Base-by-base conservation (phyloP, 2,797 vertebrate genomes). In the Argyrosomus regius region DNA sequence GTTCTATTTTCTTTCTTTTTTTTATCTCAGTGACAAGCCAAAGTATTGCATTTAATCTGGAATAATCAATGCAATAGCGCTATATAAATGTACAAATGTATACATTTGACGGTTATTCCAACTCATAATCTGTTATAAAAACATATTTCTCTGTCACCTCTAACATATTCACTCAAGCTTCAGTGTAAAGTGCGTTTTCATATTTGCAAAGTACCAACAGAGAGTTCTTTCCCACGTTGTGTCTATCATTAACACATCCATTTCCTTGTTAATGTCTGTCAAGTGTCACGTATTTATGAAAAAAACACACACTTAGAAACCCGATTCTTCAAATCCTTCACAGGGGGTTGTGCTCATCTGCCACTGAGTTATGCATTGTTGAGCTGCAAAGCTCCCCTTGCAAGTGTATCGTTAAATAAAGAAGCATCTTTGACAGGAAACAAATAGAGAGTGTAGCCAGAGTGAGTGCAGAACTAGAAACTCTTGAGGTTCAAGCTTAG, bases 331-430 rank as follows among this genome's bases (percentile, higher is more conserved):
- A 78, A 87, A 88, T 89, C 87, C 83, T 39, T 78, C 78, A 14
- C 56, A 62, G 53, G 62, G 53, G 75, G 64, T 13, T 84, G 84
- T 81, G 72, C 86, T 88, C 83, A 71, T 92, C 82, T 93, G 87
- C 85, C 90, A 90, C 86, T 80, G 31, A 92, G 92, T 86, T 92
- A 91, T 92, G 92, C 82, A 87, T 90, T 91, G 89, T 88, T 78
- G 64, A 69, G 74, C 66, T 77, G 82, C 56, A 31, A 54, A 85
- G 75, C 77, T 77, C 31, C 66, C 48, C 68, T 87, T 87, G 91
- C 82, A 92, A 94, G 89, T 93, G 92, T 93, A 92, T 91, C 88
- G 64, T 81, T 90, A 72, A 89, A 81, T 87, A 83, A 89, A 87
- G 87, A 83, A 69, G 68, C 56, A 7, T 75, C 77, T 77, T 22